A percentile compares a stretch with the other conserved stretches of the same genome.
Conservation (phyloP, 1,140 invertebrate genomes). For the Propsilocerus akamusi region DNA sequence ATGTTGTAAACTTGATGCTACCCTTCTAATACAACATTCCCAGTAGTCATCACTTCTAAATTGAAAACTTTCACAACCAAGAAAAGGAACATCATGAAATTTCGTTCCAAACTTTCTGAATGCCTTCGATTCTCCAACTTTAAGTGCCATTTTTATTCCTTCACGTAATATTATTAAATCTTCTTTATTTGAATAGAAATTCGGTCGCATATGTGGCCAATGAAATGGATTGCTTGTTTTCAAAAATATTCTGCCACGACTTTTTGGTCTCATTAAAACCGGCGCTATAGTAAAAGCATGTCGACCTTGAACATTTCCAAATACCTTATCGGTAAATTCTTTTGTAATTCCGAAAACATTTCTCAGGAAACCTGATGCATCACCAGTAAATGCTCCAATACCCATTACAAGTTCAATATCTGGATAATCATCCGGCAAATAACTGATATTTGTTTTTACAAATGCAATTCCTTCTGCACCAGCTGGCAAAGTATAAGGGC, state of each 20-base stretch:
- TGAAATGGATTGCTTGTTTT: constrained; percentile 46
- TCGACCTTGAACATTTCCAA: constrained; percentile 23
- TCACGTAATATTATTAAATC: constrained; percentile 48
- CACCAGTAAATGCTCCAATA: constrained; percentile 46
- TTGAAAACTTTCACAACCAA: constrained; percentile 36
- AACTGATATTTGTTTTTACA: constrained; percentile 29
- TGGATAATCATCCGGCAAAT: constrained; percentile 27
- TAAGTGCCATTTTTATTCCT: constrained; percentile 50
- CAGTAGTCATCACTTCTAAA: constrained; percentile 53
- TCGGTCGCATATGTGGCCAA: constrained; percentile 54
- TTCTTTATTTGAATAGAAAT: constrained; percentile 48
- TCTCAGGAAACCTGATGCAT: constrained; percentile 44
- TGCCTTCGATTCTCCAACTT: constrained; percentile 34
- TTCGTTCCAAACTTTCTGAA: constrained; percentile 39
- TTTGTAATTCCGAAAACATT: constrained; percentile 40
- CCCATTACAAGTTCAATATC: constrained; percentile 65
- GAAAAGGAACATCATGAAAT: constrained; percentile 40
- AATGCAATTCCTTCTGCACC: constrained; percentile 54
- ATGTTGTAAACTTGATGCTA: constrained; percentile 56
- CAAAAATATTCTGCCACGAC: constrained; percentile 46
- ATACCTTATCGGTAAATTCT: constrained; percentile 37
- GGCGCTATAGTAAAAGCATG: constrained; percentile 44
- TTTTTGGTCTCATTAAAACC: constrained; percentile 52
- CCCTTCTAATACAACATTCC: constrained; percentile 47
- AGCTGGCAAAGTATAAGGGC: constrained; percentile 48